phyloP scores from a whole-genome alignment of 2,797 vertebrate genomes.

The Acrossocheilus fasciatus region DNA sequence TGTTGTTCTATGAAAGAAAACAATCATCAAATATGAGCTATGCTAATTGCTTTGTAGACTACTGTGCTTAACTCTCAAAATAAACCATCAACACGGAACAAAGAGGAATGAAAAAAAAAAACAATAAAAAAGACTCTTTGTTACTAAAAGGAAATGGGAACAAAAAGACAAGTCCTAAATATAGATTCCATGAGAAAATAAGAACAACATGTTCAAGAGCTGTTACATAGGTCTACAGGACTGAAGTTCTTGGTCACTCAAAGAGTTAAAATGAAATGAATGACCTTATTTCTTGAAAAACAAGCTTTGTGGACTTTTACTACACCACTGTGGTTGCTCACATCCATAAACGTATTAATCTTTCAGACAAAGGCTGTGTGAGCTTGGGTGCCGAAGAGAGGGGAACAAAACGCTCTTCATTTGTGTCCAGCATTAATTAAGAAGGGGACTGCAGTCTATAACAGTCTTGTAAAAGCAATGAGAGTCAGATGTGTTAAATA shows the following conservation, averaged over 20 bases:
- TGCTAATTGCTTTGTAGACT: slow-evolving; percentile 72
- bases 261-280: slow-evolving; percentile 62
- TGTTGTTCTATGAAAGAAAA: slow-evolving; percentile 63
- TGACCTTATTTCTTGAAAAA: slow-evolving; percentile 67
- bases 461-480: slow-evolving; percentile 74
- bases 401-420: slow-evolving; percentile 64
- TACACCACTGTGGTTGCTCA: slow-evolving; percentile 61
- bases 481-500: slow-evolving; percentile 69
- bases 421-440: slow-evolving; percentile 75
- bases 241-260: slow-evolving; percentile 57
- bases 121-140: slow-evolving; percentile 64
- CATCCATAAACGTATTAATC: slow-evolving; percentile 67
- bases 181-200: slow-evolving; percentile 71
- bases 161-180: slow-evolving; percentile 69
- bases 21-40: slow-evolving; percentile 69
- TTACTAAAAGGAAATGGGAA: slow-evolving; percentile 68
- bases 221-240: slow-evolving; percentile 47
- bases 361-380: slow-evolving; percentile 66
- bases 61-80: slow-evolving; percentile 70
- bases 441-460: slow-evolving; percentile 70
- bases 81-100: slow-evolving; percentile 64
- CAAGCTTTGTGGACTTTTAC: slow-evolving; percentile 66
- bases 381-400: slow-evolving; percentile 63
- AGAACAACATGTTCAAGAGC: slow-evolving; percentile 36
- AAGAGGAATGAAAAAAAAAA: slow-evolving; percentile 42